Conservation (phyloP, 2,888 invertebrate genomes). For the Glaucopsyche alexis region DNA sequence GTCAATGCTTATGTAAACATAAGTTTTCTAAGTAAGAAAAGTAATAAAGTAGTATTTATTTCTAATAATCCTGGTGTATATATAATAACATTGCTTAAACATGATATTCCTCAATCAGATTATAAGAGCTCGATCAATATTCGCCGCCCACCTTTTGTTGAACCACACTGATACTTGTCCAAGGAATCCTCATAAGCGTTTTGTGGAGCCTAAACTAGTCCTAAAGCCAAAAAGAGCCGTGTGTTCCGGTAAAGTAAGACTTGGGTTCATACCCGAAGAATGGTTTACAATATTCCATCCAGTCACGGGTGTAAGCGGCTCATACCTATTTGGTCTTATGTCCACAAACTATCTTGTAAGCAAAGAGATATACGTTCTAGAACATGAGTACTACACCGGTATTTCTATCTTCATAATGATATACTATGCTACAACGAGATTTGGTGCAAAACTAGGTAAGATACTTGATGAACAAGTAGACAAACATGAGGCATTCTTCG, state of each 20-base stretch:
- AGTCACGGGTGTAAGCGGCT: constrained; percentile 93
- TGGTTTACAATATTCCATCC: constrained; percentile 92
- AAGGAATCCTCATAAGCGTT: neutral
- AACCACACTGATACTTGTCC: constrained; percentile 39
- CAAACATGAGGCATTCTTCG: constrained; percentile 73
- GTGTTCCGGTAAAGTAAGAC: constrained; percentile 75
- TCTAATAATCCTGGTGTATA: neutral
- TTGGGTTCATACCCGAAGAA: constrained; percentile 72
- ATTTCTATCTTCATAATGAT: constrained; percentile 84
- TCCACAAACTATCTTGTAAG: constrained; percentile 90
- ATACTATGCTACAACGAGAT: constrained; percentile 80
- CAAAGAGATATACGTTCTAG: constrained; percentile 95
- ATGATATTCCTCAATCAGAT: constrained; percentile 31
- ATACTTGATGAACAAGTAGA: constrained; percentile 85
- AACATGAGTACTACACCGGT: constrained; percentile 93
- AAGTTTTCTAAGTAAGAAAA: neutral
- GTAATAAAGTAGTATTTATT: neutral
- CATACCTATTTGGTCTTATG: constrained; percentile 90
- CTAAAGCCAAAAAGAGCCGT: constrained; percentile 46
- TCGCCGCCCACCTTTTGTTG: constrained; percentile 31
- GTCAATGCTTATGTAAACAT: neutral
- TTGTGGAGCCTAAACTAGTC: constrained; percentile 1
- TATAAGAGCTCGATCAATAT: neutral
- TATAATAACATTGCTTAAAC: constrained; percentile 8
- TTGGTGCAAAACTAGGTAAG: constrained; percentile 82